A percentile compares a stretch with the other conserved stretches of the same genome.
These are phyloP conservation scores for Scalopus aquaticus DNA, from an alignment of 2,113 vertebrate species.

Conservation along the genomic window DNA sequence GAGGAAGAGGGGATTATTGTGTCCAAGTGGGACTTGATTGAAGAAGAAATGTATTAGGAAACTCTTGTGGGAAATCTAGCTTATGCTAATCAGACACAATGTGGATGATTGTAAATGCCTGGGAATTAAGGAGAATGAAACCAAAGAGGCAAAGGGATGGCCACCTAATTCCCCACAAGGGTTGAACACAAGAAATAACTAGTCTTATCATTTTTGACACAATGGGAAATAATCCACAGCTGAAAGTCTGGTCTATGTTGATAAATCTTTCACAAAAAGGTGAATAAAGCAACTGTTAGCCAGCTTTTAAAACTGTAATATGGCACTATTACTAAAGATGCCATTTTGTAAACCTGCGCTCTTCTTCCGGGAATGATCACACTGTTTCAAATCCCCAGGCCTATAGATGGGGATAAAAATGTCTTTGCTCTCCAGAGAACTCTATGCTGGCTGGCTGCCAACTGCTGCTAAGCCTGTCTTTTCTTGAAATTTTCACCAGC, in stretches of 20 bases:
- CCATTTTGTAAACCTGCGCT: slow-evolving; percentile 57
- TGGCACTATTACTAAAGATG: background rate
- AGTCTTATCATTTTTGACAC: slow-evolving; percentile 72
- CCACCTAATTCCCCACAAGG: slow-evolving; percentile 57
- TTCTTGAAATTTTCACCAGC: slow-evolving; percentile 19
- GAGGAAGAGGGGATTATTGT: slow-evolving; percentile 53
- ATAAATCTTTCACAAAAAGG: slow-evolving; percentile 76
- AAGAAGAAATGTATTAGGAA: slow-evolving; percentile 52
- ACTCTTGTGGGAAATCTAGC: slow-evolving; percentile 56
- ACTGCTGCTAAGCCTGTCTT: background rate
- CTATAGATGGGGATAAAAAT: slow-evolving; percentile 42
- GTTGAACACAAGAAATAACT: slow-evolving; percentile 63
- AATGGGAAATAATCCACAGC: slow-evolving; percentile 68
- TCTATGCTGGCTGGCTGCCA: slow-evolving; percentile 34
- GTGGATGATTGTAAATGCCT: slow-evolving; percentile 62
- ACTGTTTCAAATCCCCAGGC: slow-evolving; percentile 45
- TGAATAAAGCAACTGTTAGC: slow-evolving; percentile 65
- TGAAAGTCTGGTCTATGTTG: slow-evolving; percentile 64
- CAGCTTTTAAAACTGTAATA: slow-evolving; percentile 45
- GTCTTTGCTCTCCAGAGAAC: slow-evolving; percentile 59
- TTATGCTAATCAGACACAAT: slow-evolving; percentile 69
- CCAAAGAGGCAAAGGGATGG: slow-evolving; percentile 38
- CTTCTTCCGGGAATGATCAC: slow-evolving; percentile 46
- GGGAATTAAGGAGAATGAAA: slow-evolving; percentile 64
- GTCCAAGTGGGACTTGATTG: slow-evolving; percentile 42